phyloP scores from a whole-genome alignment of 2,113 vertebrate species.

The Balaeniceps rex region DNA sequence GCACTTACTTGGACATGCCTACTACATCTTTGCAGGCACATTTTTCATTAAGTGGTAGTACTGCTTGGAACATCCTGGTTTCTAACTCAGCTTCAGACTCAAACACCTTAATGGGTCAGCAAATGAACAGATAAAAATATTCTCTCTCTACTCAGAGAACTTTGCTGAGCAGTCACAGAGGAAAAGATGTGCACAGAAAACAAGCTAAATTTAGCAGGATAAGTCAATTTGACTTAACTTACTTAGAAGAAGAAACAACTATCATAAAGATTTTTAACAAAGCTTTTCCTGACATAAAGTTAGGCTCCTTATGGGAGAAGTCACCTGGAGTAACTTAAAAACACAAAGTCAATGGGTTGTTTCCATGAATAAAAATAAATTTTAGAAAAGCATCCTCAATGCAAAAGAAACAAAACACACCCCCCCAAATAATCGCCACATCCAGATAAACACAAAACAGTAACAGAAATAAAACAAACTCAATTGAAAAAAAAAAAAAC shows the following conservation, averaged over 20 bases:
- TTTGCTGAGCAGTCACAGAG: not conserved
- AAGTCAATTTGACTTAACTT: not conserved
- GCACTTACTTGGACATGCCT: not conserved
- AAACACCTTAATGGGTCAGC: not conserved
- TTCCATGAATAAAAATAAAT: not conserved
- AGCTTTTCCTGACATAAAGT: not conserved
- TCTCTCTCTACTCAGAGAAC: not conserved
- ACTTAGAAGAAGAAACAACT: not conserved
- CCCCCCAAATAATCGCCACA: not conserved
- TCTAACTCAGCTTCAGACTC: not conserved
- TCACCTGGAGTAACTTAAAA: not conserved
- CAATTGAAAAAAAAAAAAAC: not conserved
- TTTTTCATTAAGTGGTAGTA: not conserved
- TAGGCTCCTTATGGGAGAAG: not conserved
- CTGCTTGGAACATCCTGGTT: not conserved
- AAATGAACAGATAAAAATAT: not conserved
- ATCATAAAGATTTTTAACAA: not conserved
- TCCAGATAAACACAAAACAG: not conserved
- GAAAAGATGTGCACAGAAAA: not conserved
- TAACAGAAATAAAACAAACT: not conserved
- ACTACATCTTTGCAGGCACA: not conserved
- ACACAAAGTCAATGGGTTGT: not conserved
- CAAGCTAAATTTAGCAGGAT: not conserved
- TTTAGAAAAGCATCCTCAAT: not conserved
- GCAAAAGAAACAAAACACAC: not conserved